Base-by-base conservation (phyloP, 2,888 invertebrate species). In the Lepas anatifera region DNA sequence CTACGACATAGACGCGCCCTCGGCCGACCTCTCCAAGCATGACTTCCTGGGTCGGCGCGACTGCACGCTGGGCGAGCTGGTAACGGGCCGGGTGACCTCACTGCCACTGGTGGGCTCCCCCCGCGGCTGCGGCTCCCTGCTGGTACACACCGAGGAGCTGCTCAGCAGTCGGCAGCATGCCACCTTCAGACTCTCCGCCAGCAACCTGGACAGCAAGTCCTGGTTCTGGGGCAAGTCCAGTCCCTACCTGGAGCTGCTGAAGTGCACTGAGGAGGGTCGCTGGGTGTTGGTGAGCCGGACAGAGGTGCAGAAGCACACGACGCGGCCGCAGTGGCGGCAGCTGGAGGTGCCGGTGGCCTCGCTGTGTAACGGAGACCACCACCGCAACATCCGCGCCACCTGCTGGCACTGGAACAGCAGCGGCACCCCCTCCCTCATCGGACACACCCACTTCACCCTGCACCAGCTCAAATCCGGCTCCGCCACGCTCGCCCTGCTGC, bases 301-400 rank as follows among this genome's bases (percentile, higher is more conserved):
- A 69, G 82, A 83, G 74, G 81, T 81, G 22, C 79, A 82, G 68
- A 82, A 80, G 75, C 82, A 80, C 72, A 83, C 82, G 16, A 75
- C 82, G 50, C 82, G 84, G 75, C 85, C 85, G 18, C 79, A 78
- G 8, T 86, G 85, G 85, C 78, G 78, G 71, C 76, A 81, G 18
- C 80, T 84, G 70, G 77, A 76, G 16, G 73, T 81, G 18, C 75
- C 77, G 43, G 75, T 79, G 11, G 75, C 78, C 25, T 73, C 77
- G 8, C 75, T 83, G 68, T 82, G 81, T 72, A 79, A 78, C 72
- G 50, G 50, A 0, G 82, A 83, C 74, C 78, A 81, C 76, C 80
- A 82, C 72, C 77, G 83, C 70, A 77, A 78, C 50, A 79, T 84
- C 50, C 77, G 79, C 72, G 77, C 84, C 58, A 81, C 81, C 71